A percentile compares a stretch with the other conserved stretches of the same genome.
Evolutionary conservation across 2,797 vertebrate species (phyloP).

Genomic region (Ptychadena robeensis): DNA sequence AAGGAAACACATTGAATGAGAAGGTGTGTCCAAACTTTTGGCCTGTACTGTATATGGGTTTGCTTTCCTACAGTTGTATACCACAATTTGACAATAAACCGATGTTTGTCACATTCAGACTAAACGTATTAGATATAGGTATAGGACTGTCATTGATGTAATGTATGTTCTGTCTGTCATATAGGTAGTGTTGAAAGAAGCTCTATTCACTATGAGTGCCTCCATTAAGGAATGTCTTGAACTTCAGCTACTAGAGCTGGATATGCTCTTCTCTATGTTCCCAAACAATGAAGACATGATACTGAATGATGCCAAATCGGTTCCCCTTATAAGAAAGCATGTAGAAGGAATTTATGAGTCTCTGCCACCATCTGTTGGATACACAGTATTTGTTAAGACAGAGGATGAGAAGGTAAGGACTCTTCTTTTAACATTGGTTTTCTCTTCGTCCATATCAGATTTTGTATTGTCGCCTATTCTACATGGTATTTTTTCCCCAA

Average conservation of each 20-base stretch:
- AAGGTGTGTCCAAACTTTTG: too few relatives aligned
- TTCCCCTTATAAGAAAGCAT: slow-evolving; percentile 68
- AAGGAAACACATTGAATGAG: too few relatives aligned
- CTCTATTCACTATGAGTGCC: slow-evolving; percentile 17
- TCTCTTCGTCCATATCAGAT: not conserved
- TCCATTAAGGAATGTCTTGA: slow-evolving; percentile 69
- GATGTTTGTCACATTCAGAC: too few relatives aligned
- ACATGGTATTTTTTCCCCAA: too few relatives aligned
- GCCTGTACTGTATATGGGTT: too few relatives aligned
- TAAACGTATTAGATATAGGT: too few relatives aligned
- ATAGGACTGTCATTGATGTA: not conserved
- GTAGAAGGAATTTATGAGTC: slow-evolving; percentile 64
- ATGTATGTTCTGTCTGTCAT: not conserved
- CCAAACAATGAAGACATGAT: slow-evolving; percentile 75
- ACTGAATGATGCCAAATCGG: slow-evolving; percentile 68
- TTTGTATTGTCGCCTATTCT: not conserved
- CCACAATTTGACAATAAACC: too few relatives aligned
- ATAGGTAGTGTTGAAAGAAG: not conserved
- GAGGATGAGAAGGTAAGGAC: slow-evolving; percentile 72
- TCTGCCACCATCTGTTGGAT: slow-evolving; percentile 71
- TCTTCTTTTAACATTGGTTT: not conserved
- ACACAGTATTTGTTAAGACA: slow-evolving; percentile 66
- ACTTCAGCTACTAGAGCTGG: slow-evolving; percentile 78
- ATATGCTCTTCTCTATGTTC: slow-evolving; percentile 80
- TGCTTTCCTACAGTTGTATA: too few relatives aligned